A percentile compares a stretch with the other conserved stretches of the same genome.
Evolutionary conservation across 2,113 vertebrate species (phyloP).

Genomic region (Eurystomus gularis): DNA sequence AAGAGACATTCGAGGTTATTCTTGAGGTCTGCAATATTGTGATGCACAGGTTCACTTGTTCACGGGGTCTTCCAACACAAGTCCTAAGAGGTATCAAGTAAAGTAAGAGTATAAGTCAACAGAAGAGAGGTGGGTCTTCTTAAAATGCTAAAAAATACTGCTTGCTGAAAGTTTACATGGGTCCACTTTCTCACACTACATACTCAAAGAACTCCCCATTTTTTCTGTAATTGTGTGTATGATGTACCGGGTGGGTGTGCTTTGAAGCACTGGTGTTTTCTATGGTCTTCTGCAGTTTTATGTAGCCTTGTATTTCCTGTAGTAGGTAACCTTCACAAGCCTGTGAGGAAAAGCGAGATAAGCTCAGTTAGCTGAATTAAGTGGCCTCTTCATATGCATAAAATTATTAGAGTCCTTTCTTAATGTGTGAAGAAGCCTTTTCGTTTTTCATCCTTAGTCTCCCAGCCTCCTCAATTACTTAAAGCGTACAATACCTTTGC

Average conservation of each 20-base stretch:
- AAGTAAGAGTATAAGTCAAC: background rate
- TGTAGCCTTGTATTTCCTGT: background rate
- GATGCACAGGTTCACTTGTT: background rate
- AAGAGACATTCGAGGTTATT: background rate
- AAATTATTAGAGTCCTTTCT: background rate
- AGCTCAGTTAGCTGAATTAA: background rate
- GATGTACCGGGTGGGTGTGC: background rate
- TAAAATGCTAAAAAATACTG: background rate
- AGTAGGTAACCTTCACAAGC: background rate
- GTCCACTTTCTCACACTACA: background rate
- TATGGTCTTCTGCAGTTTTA: background rate
- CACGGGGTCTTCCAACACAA: rapidly evolving
- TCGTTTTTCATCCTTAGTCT: background rate
- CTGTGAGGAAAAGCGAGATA: background rate
- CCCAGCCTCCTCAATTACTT: background rate
- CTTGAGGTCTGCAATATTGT: background rate
- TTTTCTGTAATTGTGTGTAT: background rate
- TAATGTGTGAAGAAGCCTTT: background rate
- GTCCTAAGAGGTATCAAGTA: background rate
- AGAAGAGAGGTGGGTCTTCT: background rate
- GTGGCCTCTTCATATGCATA: background rate
- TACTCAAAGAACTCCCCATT: background rate
- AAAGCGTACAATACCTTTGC: background rate
- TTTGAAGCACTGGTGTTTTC: background rate
- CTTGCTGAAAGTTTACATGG: background rate